Evolutionary conservation across 2,888 invertebrate genomes (phyloP), one percentile per base, ranked within the genome.

Genomic region (Thelaira solivaga): DNA sequence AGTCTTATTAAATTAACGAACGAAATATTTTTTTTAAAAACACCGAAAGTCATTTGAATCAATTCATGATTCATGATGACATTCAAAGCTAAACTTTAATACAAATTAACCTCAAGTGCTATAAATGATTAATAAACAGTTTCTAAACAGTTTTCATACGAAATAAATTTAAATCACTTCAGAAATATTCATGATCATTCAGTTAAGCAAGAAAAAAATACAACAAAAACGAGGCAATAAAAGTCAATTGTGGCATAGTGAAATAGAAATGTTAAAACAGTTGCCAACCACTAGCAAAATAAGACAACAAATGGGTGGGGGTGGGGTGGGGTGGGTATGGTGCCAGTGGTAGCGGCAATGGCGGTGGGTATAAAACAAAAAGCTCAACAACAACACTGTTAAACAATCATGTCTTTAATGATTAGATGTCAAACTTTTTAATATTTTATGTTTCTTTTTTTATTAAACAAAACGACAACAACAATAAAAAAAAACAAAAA

Each of bases 401-500:
- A 22, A 69, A 68, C 68, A 68, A 71, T 69, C 75, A 71, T 73
- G 78, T 75, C 74, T 68, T 57, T 65, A 65, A 71, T 75, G 75
- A 78, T 78, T 75, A 61, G 47, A 75, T 71, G 75, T 75, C 67
- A 75, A 74, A 67, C 67, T 68, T 39, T 68, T 22, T 39, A 68
- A 61, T 68, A 64, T 68, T 74, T 73, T 77, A 62, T 61, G 49
- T n/a, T 24, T 51, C 7, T 47, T 22, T 47, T 36, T 26, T 22
- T n/a, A 20, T 67, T n/a, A n/a, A n/a, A n/a, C n/a, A n/a, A n/a
- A n/a, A n/a, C n/a, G n/a, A n/a, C n/a, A n/a, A n/a, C n/a, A n/a
- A n/a, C n/a, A n/a, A n/a, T n/a, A n/a, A n/a, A n/a, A n/a, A n/a
- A n/a, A n/a, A n/a, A n/a, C n/a, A n/a, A n/a, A n/a, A 68, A 57